A percentile compares a stretch with the other conserved stretches of the same genome.
These are phyloP conservation scores for Hylaea fasciaria DNA, from an alignment of 2,888 invertebrate genomes.

Conservation along the genomic window DNA sequence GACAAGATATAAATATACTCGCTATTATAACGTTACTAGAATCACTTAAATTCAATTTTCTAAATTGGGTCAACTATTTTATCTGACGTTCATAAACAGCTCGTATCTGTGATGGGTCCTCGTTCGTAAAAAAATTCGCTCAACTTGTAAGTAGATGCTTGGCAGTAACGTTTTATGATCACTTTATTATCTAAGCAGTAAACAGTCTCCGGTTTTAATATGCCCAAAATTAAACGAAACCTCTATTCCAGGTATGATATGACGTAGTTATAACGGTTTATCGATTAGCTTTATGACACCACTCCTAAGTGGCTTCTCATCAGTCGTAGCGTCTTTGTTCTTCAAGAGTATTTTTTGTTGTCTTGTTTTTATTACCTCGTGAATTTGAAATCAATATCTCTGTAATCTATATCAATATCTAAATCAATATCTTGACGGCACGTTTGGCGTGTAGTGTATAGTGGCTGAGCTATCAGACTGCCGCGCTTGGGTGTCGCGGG, in stretches of 20 bases:
- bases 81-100: slow-evolving; percentile 38
- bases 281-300: background rate
- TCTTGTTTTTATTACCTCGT: too few relatives aligned
- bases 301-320: too few relatives aligned
- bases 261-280: background rate
- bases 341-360: too few relatives aligned
- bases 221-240: slow-evolving; percentile 23
- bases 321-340: too few relatives aligned
- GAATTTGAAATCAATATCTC: too few relatives aligned
- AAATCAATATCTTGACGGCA: too few relatives aligned
- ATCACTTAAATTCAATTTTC: slow-evolving; percentile 38
- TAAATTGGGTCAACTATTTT: slow-evolving; percentile 37
- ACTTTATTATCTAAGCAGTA: slow-evolving; percentile 34
- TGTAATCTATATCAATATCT: too few relatives aligned
- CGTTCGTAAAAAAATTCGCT: slow-evolving; percentile 34
- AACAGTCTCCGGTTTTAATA: slow-evolving; percentile 29
- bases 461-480: too few relatives aligned
- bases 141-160: slow-evolving; percentile 32
- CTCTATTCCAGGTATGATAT: background rate
- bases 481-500: too few relatives aligned
- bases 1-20: too few relatives aligned
- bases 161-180: slow-evolving; percentile 37
- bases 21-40: slow-evolving; percentile 1
- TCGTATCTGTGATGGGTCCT: slow-evolving; percentile 36
- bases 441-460: too few relatives aligned